phyloP scores from a whole-genome alignment of 2,113 vertebrate species.

The Neopipo cinnamomea region DNA sequence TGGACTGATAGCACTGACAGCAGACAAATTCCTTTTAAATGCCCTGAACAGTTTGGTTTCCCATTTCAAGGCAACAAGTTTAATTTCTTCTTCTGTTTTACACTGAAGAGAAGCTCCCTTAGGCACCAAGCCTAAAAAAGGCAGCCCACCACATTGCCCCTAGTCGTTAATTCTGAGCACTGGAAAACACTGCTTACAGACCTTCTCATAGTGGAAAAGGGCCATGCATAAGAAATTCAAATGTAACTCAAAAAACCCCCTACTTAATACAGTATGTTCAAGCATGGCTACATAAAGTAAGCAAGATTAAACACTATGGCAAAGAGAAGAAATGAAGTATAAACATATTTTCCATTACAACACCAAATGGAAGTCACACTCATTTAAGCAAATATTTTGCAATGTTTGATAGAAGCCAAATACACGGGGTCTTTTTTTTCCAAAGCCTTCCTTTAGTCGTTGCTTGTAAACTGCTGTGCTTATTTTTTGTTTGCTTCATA shows the following conservation, averaged over 20 bases:
- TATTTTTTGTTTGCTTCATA: neutral
- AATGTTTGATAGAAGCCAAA: neutral
- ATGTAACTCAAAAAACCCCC: neutral
- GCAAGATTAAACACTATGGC: neutral
- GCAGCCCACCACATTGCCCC: neutral
- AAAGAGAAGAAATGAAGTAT: conserved; percentile 30
- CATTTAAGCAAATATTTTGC: conserved; percentile 30
- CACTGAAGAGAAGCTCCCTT: neutral
- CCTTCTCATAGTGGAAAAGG: neutral
- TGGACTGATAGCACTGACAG: neutral
- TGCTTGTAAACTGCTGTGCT: neutral
- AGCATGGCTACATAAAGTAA: neutral
- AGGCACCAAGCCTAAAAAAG: neutral
- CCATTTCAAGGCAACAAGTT: neutral
- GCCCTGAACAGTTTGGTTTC: neutral
- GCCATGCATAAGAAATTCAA: neutral
- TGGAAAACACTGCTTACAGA: neutral
- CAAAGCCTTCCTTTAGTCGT: neutral
- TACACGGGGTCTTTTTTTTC: neutral
- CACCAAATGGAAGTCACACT: neutral
- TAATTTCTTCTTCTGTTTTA: neutral
- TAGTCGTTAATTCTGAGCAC: neutral
- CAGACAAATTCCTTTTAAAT: neutral
- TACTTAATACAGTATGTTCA: neutral
- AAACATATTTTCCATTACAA: conserved; percentile 35